phyloP scores from a whole-genome alignment of 2,797 vertebrate species.

The Glyptemys insculpta region DNA sequence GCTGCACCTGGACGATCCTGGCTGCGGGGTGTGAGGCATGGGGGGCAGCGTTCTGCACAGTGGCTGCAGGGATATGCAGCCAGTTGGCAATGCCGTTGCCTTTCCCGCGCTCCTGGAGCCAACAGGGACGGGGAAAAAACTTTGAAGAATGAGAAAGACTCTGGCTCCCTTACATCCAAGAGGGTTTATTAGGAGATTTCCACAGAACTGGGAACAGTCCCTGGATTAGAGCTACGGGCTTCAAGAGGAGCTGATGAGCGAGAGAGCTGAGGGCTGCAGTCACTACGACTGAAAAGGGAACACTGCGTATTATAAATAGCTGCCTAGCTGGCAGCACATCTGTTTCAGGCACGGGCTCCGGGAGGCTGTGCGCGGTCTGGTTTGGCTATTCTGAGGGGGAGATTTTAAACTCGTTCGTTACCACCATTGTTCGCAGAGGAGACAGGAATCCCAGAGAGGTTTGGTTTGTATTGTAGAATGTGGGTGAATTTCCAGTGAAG shows the following conservation, averaged over 20 bases:
- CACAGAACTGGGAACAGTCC: slow-evolving; percentile 68
- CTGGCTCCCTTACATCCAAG: slow-evolving; percentile 38
- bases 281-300: slow-evolving; percentile 72
- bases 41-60: background rate
- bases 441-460: slow-evolving; percentile 2
- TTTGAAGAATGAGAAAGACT: slow-evolving; percentile 9
- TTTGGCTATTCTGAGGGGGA: slow-evolving; percentile 63
- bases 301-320: slow-evolving; percentile 74
- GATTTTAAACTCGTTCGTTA: slow-evolving; percentile 65
- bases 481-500: slow-evolving; percentile 2
- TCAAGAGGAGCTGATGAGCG: slow-evolving; percentile 70
- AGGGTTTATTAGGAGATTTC: slow-evolving; percentile 51
- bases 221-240: slow-evolving; percentile 74
- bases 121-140: slow-evolving; percentile 22
- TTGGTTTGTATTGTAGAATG: background rate
- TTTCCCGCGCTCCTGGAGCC: background rate
- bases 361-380: slow-evolving; percentile 66
- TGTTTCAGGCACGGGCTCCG: slow-evolving; percentile 69
- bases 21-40: background rate
- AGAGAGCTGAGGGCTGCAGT: slow-evolving; percentile 68
- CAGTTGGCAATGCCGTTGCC: background rate
- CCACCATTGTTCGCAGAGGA: slow-evolving; percentile 51
- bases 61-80: background rate
- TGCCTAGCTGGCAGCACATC: slow-evolving; percentile 66
- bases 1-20: background rate